Conservation (phyloP, 2,888 invertebrate genomes). For the Cheilosia grossa region DNA sequence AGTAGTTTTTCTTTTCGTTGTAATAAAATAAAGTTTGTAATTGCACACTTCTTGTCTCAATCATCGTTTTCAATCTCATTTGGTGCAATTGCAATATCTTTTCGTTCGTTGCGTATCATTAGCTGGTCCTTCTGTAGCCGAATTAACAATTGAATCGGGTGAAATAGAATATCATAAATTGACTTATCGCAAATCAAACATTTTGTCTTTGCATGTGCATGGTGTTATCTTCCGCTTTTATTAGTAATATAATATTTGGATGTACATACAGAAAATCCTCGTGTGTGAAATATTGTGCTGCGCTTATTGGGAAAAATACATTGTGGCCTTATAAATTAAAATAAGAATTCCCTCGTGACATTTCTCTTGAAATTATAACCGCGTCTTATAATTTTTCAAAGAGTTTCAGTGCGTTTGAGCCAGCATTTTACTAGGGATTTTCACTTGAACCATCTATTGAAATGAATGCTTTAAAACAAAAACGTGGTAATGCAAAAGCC, state of each 20-base stretch:
- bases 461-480: not conserved
- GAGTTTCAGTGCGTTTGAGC: not conserved
- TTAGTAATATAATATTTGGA: not conserved
- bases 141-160: not conserved
- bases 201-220: not conserved
- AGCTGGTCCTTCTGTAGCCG: not conserved
- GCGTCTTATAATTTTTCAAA: not conserved
- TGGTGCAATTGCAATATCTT: no score
- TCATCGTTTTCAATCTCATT: no score
- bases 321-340: not conserved
- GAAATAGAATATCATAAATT: not conserved
- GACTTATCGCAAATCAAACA: not conserved
- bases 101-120: no score
- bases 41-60: no score
- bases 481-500: constrained; percentile 19
- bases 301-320: not conserved
- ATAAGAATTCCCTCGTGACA: not conserved
- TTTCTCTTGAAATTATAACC: not conserved
- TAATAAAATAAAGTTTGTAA: no score
- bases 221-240: not conserved
- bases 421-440: not conserved
- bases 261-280: not conserved
- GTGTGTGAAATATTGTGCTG: not conserved
- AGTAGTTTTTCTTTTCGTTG: no score
- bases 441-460: not conserved